These are phyloP conservation scores for Scortum barcoo DNA, from an alignment of 2,113 vertebrate genomes.

Conservation along the genomic window DNA sequence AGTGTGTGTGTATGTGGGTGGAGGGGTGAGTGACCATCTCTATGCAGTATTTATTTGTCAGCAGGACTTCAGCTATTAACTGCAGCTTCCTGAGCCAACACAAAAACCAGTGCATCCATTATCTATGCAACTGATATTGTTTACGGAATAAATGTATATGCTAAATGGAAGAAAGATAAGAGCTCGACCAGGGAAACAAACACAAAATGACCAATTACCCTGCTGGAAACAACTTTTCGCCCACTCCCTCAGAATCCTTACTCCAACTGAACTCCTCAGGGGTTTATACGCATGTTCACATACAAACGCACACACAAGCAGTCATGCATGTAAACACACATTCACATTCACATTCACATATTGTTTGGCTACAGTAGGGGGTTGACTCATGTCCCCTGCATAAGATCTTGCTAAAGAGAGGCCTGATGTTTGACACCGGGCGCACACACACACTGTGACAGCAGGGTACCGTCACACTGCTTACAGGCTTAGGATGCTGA, in stretches of 20 bases:
- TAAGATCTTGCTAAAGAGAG: conserved; percentile 64
- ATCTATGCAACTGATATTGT: conserved; percentile 51
- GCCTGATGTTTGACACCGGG: conserved; percentile 58
- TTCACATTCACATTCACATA: conserved; percentile 24
- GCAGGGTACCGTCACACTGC: conserved; percentile 61
- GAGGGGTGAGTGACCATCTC: conserved; percentile 51
- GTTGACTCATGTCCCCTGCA: conserved; percentile 55
- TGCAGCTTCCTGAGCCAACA: conserved; percentile 42
- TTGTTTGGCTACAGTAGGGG: conserved; percentile 44
- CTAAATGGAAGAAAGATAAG: conserved; percentile 47
- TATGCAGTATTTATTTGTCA: conserved; percentile 59
- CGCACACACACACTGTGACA: conserved; percentile 52
- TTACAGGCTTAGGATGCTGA: conserved; percentile 61
- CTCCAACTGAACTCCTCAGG: conserved; percentile 55
- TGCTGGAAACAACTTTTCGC: conserved; percentile 55
- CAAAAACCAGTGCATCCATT: conserved; percentile 49
- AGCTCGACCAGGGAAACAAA: conserved; percentile 51
- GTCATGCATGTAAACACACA: conserved; percentile 42
- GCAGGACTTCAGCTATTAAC: conserved; percentile 63
- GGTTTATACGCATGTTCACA: conserved; percentile 40
- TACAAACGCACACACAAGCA: conserved; percentile 8
- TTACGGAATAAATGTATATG: conserved; percentile 53
- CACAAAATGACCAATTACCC: conserved; percentile 75
- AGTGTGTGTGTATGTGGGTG: conserved; percentile 24
- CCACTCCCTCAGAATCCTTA: conserved; percentile 47